Percentiles rank a stretch among this genome's conserved stretches.
phyloP scores from a whole-genome alignment of 2,113 vertebrate genomes.

The Camelus dromedarius region DNA sequence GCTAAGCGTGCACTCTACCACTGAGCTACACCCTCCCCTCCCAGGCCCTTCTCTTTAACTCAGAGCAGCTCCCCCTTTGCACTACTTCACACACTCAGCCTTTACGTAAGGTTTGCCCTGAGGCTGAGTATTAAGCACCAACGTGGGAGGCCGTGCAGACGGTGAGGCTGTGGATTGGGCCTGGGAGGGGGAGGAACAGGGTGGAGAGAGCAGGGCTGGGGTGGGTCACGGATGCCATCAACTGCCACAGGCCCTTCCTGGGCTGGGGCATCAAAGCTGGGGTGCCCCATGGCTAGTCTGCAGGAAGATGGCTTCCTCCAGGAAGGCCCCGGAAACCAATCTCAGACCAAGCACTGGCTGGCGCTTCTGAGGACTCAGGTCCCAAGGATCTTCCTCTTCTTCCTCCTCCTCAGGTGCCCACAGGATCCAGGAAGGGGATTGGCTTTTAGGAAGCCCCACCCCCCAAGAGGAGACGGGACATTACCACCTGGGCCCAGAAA shows the following conservation, averaged over 20 bases:
- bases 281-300: fast-evolving
- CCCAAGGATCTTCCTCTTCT: neutral
- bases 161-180: neutral
- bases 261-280: neutral
- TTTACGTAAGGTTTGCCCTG: neutral
- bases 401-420: neutral
- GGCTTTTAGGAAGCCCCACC: neutral
- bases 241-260: neutral
- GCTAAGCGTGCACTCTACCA: too few relatives aligned
- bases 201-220: fast-evolving
- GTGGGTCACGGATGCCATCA: neutral
- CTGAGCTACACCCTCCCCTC: too few relatives aligned
- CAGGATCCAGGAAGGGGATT: neutral
- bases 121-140: neutral
- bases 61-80: neutral
- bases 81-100: neutral
- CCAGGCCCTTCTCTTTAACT: neutral
- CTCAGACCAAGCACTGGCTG: neutral
- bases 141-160: fast-evolving
- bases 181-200: neutral
- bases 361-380: neutral
- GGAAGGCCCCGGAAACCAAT: neutral
- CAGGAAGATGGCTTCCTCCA: neutral
- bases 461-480: neutral
- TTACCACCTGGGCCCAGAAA: neutral